phyloP scores from a whole-genome alignment of 2,113 vertebrate species.

The Dasyornis broadbenti region DNA sequence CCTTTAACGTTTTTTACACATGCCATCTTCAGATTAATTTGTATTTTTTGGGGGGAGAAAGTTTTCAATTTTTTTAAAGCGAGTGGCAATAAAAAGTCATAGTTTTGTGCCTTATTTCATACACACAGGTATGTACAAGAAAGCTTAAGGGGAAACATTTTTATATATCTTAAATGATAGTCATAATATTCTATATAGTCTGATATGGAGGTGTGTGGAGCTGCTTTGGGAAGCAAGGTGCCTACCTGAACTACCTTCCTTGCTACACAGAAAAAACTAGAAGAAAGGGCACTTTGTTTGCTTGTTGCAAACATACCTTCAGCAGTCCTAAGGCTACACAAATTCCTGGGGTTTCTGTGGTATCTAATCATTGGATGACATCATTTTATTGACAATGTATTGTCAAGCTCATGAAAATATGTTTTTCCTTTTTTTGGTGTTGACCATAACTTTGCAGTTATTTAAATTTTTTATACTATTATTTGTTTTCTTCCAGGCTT shows the following conservation, averaged over 20 bases:
- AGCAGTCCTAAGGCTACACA: not conserved
- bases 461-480: not conserved
- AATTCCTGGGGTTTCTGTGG: not conserved
- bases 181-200: not conserved
- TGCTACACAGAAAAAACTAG: not conserved
- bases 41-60: not conserved
- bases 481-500: not conserved
- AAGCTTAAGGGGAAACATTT: not conserved
- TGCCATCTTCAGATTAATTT: not conserved
- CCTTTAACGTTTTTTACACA: not conserved
- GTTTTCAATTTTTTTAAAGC: not conserved
- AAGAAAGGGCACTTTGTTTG: not conserved
- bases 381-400: accelerated
- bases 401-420: not conserved
- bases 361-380: not conserved
- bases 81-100: not conserved
- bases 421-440: accelerated
- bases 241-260: not conserved
- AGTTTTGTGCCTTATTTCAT: not conserved
- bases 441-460: not conserved
- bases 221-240: not conserved
- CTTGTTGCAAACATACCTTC: not conserved
- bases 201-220: not conserved
- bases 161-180: not conserved
- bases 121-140: not conserved